Evolutionary conservation across 1,140 invertebrate genomes (phyloP), one percentile per base, ranked within the genome.

Genomic region (Hermetia illucens): DNA sequence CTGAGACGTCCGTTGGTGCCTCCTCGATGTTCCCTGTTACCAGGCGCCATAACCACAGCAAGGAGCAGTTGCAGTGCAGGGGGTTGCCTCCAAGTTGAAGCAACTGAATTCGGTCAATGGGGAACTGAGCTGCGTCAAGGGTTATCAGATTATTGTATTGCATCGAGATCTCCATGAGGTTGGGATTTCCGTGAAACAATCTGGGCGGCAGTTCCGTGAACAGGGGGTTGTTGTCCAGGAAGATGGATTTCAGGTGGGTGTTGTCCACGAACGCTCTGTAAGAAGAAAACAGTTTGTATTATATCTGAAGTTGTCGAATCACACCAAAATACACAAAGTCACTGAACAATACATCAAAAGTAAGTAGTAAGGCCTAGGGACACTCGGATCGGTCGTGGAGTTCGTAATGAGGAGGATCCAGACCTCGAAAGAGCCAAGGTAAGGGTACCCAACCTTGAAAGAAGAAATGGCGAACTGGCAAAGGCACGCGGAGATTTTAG

Each of bases 31-130:
- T 58, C 0, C 55, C 55, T 0, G 55, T 58, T 0, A 58, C 55
- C 17, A 86, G 63, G 46, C 77, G 75, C 82, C 82, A 87, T 3
- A 91, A 62, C 85, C 85, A 91, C 29, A 81, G 66, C 34, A 89
- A 58, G 13, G 84, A 86, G 50, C 87, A 91, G 61, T 90, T 90
- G 60, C 87, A 92, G 36, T 77, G 67, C 32, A 90, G 69, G 2
- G 84, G 85, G 64, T 90, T 89, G 12, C 82, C 82, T 19, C 77
- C 76, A 17, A 90, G 65, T 44, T 74, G 70, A 2, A 87, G 63
- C 36, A 69, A 70, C 47, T 71, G 65, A 40, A 87, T 52, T 36
- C 74, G 72, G 53, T 85, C 81, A 36, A 85, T 68, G 8, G 82
- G 82, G 49, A 85, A 84, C 57, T 84, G 78, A 10, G 76, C 77